Conservation (phyloP, 2,888 invertebrate species). For the Conus canariensis region DNA sequence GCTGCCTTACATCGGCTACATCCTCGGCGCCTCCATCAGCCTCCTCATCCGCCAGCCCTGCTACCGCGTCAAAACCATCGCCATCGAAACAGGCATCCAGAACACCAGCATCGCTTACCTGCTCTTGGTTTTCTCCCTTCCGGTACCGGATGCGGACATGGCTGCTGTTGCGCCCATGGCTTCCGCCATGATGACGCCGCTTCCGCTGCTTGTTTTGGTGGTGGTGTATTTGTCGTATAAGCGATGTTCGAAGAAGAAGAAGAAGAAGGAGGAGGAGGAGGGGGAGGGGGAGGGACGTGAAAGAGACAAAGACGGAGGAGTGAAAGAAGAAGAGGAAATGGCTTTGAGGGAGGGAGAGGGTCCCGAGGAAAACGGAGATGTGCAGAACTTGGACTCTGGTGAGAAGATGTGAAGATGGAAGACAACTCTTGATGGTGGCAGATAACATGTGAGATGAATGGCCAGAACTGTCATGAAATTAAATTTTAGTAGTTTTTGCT, state of each 20-base stretch:
- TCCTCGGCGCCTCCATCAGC: slow-evolving; percentile 68
- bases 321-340: background rate
- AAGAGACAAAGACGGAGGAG: background rate
- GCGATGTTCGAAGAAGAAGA: slow-evolving; percentile 44
- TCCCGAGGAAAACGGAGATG: background rate
- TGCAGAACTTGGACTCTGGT: background rate
- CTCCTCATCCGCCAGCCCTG: slow-evolving; percentile 65
- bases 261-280: slow-evolving; percentile 1
- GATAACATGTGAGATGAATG: too few species aligned
- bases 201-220: slow-evolving; percentile 85
- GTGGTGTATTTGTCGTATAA: slow-evolving; percentile 61
- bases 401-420: background rate
- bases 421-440: too few species aligned
- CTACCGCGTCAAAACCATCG: slow-evolving; percentile 84
- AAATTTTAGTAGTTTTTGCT: too few species aligned
- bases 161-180: slow-evolving; percentile 83
- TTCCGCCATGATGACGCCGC: slow-evolving; percentile 94
- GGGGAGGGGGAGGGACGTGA: slow-evolving; percentile 8
- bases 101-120: slow-evolving; percentile 96
- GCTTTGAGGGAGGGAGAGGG: background rate
- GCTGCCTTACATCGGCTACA: slow-evolving; percentile 75
- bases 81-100: slow-evolving; percentile 91
- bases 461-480: too few species aligned
- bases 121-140: slow-evolving; percentile 88
- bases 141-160: slow-evolving; percentile 92